Evolutionary conservation across 1,140 invertebrate genomes (phyloP), one percentile per base, ranked within the genome.

Genomic region (Diuraphis noxia): DNA sequence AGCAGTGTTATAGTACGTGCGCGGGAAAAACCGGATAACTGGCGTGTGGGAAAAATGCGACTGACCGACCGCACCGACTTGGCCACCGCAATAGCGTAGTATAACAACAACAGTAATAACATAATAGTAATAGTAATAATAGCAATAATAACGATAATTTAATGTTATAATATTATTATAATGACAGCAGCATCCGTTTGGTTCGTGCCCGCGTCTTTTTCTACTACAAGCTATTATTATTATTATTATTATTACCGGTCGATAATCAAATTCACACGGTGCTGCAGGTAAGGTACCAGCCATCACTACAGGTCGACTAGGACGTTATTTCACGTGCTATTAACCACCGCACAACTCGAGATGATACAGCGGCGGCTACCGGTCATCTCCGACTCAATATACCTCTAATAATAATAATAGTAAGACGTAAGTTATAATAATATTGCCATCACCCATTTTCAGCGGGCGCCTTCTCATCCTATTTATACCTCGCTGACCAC

Each of bases 191-290:
- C 36, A 85, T 86, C 46, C 86, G 86, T 88, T 88, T 88, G 49
- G 49, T 63, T n/a, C 85, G 85, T 87, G 46, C 84, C 84, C 43
- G 43, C n/a, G 30, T 86, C n/a, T 56, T 40, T 46, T 40, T 56
- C 85, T 8, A 9, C 49, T 36, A 46, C 13, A 13, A 43, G 43
- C 43, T 46, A 46, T 46, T 46, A 49, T 49, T 21, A 46, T 46
- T 49, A 36, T 38, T 49, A 36, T 38, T 38, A 21, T 38, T n/a
- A n/a, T 38, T 30, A n/a, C 25, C 49, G 49, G 49, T 63, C 52
- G 52, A 88, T 56, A 88, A 56, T 63, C 49, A 63, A 88, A 56
- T 88, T 88, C 86, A 88, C 86, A 88, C 86, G 86, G 86, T 63
- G 36, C 56, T 63, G 36, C 56, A 17, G 56, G 56, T 19, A 72